Evolutionary conservation across 2,888 invertebrate genomes (phyloP).

Genomic region (Alsophila aescularia): DNA sequence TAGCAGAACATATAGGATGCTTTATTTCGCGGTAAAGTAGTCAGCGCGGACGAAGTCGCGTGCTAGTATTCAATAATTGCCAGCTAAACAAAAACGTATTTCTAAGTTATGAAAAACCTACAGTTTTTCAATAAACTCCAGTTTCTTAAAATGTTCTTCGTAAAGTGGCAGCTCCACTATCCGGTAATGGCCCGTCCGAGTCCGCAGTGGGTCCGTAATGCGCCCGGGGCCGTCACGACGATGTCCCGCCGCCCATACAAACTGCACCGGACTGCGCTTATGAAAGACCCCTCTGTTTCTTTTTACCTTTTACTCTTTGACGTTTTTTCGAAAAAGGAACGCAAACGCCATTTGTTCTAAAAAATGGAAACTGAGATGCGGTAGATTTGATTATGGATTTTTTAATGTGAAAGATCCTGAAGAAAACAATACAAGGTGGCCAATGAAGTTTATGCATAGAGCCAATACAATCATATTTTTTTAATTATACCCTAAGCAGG

Average conservation of each 20-base stretch:
- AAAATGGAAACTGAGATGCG: constrained; percentile 33
- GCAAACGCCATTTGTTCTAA: constrained; percentile 37
- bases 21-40: too few relatives aligned
- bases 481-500: too few relatives aligned
- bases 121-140: too few relatives aligned
- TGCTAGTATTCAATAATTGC: too few relatives aligned
- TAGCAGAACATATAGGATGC: too few relatives aligned
- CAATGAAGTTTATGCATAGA: too few relatives aligned
- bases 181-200: constrained; percentile 28
- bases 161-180: constrained; percentile 17
- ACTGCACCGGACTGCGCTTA: constrained; percentile 69
- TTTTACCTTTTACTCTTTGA: constrained; percentile 42
- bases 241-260: constrained; percentile 65
- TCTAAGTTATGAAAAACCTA: too few relatives aligned
- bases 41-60: too few relatives aligned
- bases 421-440: too few relatives aligned
- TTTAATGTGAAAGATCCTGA: background rate
- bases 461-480: too few relatives aligned
- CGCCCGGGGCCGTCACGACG: constrained; percentile 77
- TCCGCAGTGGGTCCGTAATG: constrained; percentile 52
- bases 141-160: too few relatives aligned
- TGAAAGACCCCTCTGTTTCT: constrained; percentile 62
- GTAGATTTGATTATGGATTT: constrained; percentile 27
- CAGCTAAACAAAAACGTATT: too few relatives aligned
- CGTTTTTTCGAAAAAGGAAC: constrained; percentile 47